Conservation (phyloP, 2,113 vertebrate genomes). For the Melanotaenia duboulayi region DNA sequence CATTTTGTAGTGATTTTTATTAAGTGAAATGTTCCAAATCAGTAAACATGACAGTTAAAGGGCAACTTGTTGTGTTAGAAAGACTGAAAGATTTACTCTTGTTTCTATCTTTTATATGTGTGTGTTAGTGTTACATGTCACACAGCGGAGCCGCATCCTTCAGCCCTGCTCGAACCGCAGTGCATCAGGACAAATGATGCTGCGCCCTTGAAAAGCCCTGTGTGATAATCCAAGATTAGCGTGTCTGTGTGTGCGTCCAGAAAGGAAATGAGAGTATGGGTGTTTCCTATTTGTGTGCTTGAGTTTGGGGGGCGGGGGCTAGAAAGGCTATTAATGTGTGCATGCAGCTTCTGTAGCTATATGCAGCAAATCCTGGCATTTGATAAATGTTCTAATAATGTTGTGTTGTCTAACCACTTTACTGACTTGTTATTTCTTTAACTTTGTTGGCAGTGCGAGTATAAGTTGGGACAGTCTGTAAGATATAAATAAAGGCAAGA, state of each 20-base stretch:
- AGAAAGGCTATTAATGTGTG: background rate
- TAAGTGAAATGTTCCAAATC: background rate
- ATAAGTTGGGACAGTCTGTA: background rate
- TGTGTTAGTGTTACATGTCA: slow-evolving; percentile 26
- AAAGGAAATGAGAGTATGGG: slow-evolving; percentile 31
- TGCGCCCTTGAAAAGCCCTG: slow-evolving; percentile 73
- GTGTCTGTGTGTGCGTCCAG: slow-evolving; percentile 37
- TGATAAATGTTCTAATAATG: slow-evolving; percentile 2
- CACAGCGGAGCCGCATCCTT: slow-evolving; percentile 39
- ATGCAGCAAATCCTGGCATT: background rate
- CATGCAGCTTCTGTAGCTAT: background rate
- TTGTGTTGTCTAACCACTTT: slow-evolving; percentile 13
- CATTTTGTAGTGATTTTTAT: background rate
- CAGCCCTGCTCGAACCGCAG: slow-evolving; percentile 36
- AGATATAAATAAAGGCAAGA: too few species aligned
- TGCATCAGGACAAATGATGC: slow-evolving; percentile 67
- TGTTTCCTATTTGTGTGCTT: slow-evolving; percentile 35
- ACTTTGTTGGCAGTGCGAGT: background rate
- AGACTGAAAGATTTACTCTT: background rate
- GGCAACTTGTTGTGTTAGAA: background rate
- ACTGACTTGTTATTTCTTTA: background rate
- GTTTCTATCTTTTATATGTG: slow-evolving; percentile 17
- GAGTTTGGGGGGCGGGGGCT: background rate
- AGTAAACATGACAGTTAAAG: background rate
- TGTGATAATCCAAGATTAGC: slow-evolving; percentile 76